Percentiles rank a stretch among this genome's conserved stretches.
phyloP scores from a whole-genome alignment of 2,888 invertebrate species.

The Ochropleura plecta region DNA sequence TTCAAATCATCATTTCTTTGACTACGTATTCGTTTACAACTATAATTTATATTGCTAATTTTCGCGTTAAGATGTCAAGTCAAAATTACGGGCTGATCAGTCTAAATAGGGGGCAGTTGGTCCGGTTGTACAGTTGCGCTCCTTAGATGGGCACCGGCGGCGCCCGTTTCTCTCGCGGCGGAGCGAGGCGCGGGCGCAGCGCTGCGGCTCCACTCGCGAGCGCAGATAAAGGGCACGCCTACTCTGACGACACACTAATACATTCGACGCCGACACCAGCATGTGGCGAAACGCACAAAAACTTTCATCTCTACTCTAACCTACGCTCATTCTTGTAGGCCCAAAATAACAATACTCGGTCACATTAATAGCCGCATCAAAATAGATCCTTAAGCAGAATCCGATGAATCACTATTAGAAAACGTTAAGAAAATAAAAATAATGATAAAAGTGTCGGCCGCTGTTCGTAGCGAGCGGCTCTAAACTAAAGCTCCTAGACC shows the following conservation, averaged over 20 bases:
- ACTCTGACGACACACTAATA: slow-evolving; percentile 59
- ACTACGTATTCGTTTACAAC: slow-evolving; percentile 40
- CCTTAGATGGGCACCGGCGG: slow-evolving; percentile 86
- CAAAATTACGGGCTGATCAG: slow-evolving; percentile 82
- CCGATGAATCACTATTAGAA: slow-evolving; percentile 74
- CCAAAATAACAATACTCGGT: slow-evolving; percentile 65
- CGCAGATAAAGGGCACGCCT: slow-evolving; percentile 65
- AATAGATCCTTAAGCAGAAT: slow-evolving; percentile 80
- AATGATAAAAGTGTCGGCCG: slow-evolving; percentile 75
- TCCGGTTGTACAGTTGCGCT: slow-evolving; percentile 88
- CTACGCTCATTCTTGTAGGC: slow-evolving; percentile 57
- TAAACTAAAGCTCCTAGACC: slow-evolving; percentile 83
- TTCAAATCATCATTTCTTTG: slow-evolving; percentile 25
- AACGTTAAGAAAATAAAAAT: slow-evolving; percentile 77
- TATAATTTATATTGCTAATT: slow-evolving; percentile 53
- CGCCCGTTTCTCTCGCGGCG: slow-evolving; percentile 81
- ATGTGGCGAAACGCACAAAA: slow-evolving; percentile 60
- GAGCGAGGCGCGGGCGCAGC: slow-evolving; percentile 54
- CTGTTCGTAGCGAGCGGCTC: slow-evolving; percentile 75
- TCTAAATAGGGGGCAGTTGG: slow-evolving; percentile 83
- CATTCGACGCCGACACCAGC: slow-evolving; percentile 42
- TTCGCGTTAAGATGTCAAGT: slow-evolving; percentile 70
- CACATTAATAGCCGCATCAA: slow-evolving; percentile 72
- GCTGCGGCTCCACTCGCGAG: slow-evolving; percentile 56
- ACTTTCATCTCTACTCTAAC: slow-evolving; percentile 62